Base-by-base conservation (phyloP, 2,888 invertebrate genomes). In the Drosophila neutralis region DNA sequence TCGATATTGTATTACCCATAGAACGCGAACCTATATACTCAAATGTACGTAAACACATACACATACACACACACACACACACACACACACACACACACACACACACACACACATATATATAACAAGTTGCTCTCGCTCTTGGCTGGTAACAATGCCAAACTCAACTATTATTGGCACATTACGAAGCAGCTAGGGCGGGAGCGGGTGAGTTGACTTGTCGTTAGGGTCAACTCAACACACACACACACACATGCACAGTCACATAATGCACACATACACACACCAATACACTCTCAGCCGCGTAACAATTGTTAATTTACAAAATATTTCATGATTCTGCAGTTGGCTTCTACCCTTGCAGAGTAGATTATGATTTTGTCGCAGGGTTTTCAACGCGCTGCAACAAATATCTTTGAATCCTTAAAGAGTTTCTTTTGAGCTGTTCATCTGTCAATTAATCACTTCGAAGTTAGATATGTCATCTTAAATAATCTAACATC, bases 321-420 rank as follows among this genome's bases (percentile, higher is more conserved):
- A 74, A 87, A 89, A 87, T 87, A 89, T 87, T 89, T 87, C 86
- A 87, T 89, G 88, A 81, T 83, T 85, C 83, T 81, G 65, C 68
- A 77, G 73, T 66, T 74, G 58, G 59, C 58, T 84, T 62, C 49
- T 69, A 73, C 70, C 63, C 75, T 57, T 11, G 31, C 13, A 11
- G 11, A 29, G n/a, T 3, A 2, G 38, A 29, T 24, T 40, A 18
- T 31, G 21, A 8, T 45, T 45, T 15, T 45, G 13, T 45, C 45
- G 45, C 13, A 21, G 8, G 1, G 21, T 15, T 45, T 45, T 13
- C 21, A 24, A 7, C 13, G 13, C 21, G 10, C 4, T 10, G 8
- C n/a, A n/a, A 40, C 1, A 40, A 40, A n/a, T 40, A 11, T 5
- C 40, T n/a, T n/a, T 10, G 10, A 33, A 11, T 4, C 10, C 4